phyloP scores from a whole-genome alignment of 2,888 invertebrate genomes.

The Meta bourneti region DNA sequence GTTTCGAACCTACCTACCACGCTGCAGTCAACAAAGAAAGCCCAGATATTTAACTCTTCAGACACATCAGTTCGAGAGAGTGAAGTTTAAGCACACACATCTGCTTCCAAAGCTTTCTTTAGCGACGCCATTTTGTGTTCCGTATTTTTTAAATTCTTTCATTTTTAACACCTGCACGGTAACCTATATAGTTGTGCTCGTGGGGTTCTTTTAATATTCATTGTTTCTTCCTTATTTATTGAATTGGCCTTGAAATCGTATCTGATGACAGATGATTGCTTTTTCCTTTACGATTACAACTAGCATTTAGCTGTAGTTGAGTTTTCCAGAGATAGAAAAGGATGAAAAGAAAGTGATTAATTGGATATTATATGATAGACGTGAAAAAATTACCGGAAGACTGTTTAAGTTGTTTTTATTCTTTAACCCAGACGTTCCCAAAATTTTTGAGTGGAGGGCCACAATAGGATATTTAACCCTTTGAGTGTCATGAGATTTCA shows the following conservation, averaged over 20 bases:
- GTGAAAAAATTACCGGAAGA: too few species aligned
- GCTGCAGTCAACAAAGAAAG: slow-evolving; percentile 28
- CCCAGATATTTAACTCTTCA: slow-evolving; percentile 39
- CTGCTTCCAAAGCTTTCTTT: slow-evolving; percentile 29
- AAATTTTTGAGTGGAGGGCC: too few species aligned
- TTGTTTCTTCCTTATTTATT: slow-evolving; percentile 1
- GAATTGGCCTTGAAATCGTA: slow-evolving; percentile 1
- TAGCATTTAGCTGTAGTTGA: too few species aligned
- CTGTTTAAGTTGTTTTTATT: too few species aligned
- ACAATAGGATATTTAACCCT: too few species aligned
- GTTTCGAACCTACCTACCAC: slow-evolving; percentile 26
- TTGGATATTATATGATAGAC: too few species aligned
- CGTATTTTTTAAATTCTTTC: slow-evolving; percentile 39
- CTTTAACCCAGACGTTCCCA: too few species aligned
- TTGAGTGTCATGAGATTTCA: too few species aligned
- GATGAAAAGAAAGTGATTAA: too few species aligned
- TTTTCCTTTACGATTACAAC: too few species aligned
- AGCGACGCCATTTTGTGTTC: slow-evolving; percentile 27
- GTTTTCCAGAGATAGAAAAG: too few species aligned
- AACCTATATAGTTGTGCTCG: slow-evolving; percentile 57
- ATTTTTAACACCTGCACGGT: slow-evolving; percentile 53
- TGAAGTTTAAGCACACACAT: slow-evolving; percentile 38
- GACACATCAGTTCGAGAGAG: slow-evolving; percentile 20
- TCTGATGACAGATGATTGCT: background rate
- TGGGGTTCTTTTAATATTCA: slow-evolving; percentile 9